These are phyloP conservation scores for Neogale vison DNA, from an alignment of 2,113 vertebrate genomes.

Conservation along the genomic window DNA sequence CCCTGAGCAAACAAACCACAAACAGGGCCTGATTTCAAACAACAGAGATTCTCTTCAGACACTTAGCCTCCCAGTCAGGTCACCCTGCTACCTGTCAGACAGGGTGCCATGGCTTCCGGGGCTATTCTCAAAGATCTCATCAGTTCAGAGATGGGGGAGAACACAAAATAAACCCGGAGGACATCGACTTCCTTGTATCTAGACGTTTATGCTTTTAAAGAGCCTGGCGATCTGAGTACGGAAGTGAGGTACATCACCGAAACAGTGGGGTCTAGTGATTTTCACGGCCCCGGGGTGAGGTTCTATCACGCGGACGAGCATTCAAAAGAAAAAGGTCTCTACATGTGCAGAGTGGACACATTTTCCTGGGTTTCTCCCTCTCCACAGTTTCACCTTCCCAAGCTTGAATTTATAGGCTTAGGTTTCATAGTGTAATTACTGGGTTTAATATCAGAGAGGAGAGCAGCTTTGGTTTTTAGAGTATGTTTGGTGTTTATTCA, in stretches of 20 bases:
- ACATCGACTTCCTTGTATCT: constrained; percentile 46
- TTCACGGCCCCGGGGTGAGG: background rate
- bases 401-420: constrained; percentile 68
- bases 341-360: background rate
- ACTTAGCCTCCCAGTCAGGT: background rate
- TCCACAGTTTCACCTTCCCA: constrained; percentile 71
- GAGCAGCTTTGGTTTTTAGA: constrained; percentile 72
- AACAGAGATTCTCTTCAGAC: background rate
- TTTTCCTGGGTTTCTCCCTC: constrained; percentile 54
- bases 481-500: constrained; percentile 77
- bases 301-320: background rate
- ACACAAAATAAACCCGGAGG: constrained; percentile 46
- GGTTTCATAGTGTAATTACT: constrained; percentile 77
- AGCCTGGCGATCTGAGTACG: background rate
- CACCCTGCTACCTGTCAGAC: background rate
- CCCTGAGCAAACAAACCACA: background rate
- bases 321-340: constrained; percentile 15
- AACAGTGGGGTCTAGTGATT: constrained; percentile 48
- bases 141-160: background rate
- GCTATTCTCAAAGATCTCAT: constrained; percentile 24
- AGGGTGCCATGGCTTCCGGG: background rate
- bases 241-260: background rate
- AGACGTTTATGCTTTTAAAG: background rate
- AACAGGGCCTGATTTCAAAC: constrained; percentile 25
- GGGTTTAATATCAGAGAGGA: constrained; percentile 76